Evolutionary conservation across 2,888 invertebrate species (phyloP).

Genomic region (Leptinotarsa haldemani): DNA sequence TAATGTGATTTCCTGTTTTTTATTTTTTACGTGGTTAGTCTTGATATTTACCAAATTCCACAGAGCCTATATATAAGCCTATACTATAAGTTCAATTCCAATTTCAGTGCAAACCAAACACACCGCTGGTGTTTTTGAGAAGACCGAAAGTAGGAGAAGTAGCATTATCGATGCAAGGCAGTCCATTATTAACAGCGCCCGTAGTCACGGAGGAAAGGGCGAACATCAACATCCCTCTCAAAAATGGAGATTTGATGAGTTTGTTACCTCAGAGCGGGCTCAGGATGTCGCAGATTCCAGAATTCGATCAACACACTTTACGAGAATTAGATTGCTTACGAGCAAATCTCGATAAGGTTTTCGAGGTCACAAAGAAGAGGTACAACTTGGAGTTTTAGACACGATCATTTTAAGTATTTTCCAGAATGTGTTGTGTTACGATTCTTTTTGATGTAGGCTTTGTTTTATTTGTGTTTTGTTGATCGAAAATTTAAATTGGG

Average conservation of each 20-base stretch:
- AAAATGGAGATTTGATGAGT: constrained; percentile 73
- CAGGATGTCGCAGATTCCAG: constrained; percentile 64
- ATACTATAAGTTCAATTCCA: not conserved
- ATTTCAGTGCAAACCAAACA: constrained; percentile 69
- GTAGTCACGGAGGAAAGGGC: constrained; percentile 68
- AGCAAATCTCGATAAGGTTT: constrained; percentile 27
- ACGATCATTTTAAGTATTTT: not conserved
- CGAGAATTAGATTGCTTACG: constrained; percentile 62
- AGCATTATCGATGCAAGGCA: constrained; percentile 76
- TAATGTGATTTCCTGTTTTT: too few relatives aligned
- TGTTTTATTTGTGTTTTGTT: not conserved
- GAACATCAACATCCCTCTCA: constrained; percentile 75
- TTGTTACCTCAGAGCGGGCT: constrained; percentile 70
- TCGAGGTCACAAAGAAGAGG: constrained; percentile 21
- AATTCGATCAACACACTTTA: constrained; percentile 64
- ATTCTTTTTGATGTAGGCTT: too few relatives aligned
- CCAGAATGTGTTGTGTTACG: too few relatives aligned
- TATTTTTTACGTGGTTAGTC: too few relatives aligned
- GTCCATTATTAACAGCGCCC: constrained; percentile 72
- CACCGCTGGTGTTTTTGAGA: constrained; percentile 72
- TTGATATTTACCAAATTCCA: too few relatives aligned
- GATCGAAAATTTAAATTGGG: not conserved
- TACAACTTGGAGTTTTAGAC: constrained; percentile 10
- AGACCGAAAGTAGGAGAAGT: constrained; percentile 74
- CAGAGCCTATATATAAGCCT: too few relatives aligned